Base-by-base conservation (phyloP, 2,888 invertebrate genomes). In the Xylota segnis region DNA sequence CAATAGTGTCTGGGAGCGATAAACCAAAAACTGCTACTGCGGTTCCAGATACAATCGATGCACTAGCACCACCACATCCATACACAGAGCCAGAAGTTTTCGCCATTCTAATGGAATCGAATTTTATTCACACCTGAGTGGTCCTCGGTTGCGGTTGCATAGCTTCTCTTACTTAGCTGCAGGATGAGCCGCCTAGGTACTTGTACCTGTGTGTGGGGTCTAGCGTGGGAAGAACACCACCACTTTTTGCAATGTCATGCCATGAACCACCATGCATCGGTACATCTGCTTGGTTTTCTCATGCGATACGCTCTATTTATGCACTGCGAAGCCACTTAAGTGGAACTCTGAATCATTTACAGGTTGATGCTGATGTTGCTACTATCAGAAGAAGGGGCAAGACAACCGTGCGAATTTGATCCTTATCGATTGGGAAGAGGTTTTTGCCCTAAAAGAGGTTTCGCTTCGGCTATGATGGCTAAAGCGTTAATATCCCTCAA, bases 221-320 rank as follows among this genome's bases (percentile, higher is more conserved):
- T 65, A 40, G 59, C 81, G 84, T 84, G 84, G 81, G 84, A 84
- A 84, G 84, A 71, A 72, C 16, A 18, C 18, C 37, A 23, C 40
- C 34, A n/a, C 6, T 59, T 61, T 61, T 59, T 52, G 71, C 58
- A 18, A 27, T 40, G 47, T 45, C 72, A 70, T 68, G 63, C 68
- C 63, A 68, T 70, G 23, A 68, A 68, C 23, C 45, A 14, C 58
- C 34, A 76, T 76, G 82, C 81, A 63, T 75, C 59, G 32, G 81
- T 75, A 65, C 75, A 71, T 84, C 81, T 84, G 66, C 54, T 40
- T 14, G 58, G 58, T n/a, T 75, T 79, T 84, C 79, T 45, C 71
- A 75, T 56, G 47, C 79, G 75, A 79, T 71, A 75, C 79, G 84
- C 84, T 81, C 84, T 84, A 84, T 63, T 84, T 79, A 52, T 74